Evolutionary conservation across 64 coral and sea anemone species (phyloP).

Genomic region (Dendronephthya gigantea): DNA sequence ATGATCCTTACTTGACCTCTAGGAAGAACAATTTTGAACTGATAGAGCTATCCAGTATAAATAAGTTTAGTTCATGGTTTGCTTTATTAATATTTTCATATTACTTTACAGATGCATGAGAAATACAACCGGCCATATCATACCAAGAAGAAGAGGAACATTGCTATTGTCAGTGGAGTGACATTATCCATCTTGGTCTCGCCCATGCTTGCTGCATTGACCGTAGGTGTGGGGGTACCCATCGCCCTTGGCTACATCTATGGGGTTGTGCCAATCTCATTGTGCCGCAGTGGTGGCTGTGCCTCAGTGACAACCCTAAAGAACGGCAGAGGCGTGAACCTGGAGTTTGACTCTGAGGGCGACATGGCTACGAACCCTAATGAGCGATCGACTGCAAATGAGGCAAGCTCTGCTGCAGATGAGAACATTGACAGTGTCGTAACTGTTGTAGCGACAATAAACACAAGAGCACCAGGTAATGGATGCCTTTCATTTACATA

Average conservation of each 20-base stretch:
- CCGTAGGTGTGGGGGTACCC: slow-evolving; percentile 81
- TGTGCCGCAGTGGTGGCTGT: slow-evolving; percentile 94
- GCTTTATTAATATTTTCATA: not conserved
- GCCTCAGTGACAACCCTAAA: slow-evolving; percentile 75
- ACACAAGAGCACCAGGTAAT: slow-evolving; percentile 59
- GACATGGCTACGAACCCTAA: slow-evolving; percentile 23
- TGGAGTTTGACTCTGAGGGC: slow-evolving; percentile 86
- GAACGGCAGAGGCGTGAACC: slow-evolving; percentile 83
- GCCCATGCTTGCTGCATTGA: slow-evolving; percentile 81
- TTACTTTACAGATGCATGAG: slow-evolving; percentile 67
- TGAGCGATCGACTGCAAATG: slow-evolving; percentile 40
- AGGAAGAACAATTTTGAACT: too few relatives aligned
- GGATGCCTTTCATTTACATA: not conserved
- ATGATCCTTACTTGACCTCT: too few relatives aligned
- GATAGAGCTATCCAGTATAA: too few relatives aligned
- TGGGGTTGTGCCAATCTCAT: slow-evolving; percentile 87
- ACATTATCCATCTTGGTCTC: slow-evolving; percentile 74
- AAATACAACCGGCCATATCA: slow-evolving; percentile 95
- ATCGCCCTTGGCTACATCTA: slow-evolving; percentile 95
- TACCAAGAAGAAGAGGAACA: slow-evolving; percentile 64
- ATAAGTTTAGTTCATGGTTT: too few relatives aligned
- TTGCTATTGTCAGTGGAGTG: slow-evolving; percentile 78
- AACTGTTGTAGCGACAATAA: slow-evolving; percentile 84
- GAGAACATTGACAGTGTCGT: slow-evolving; percentile 45
- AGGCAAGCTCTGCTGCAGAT: slow-evolving; percentile 42